Base-by-base conservation (phyloP, 2,113 vertebrate species). In the Seriola rivoliana region DNA sequence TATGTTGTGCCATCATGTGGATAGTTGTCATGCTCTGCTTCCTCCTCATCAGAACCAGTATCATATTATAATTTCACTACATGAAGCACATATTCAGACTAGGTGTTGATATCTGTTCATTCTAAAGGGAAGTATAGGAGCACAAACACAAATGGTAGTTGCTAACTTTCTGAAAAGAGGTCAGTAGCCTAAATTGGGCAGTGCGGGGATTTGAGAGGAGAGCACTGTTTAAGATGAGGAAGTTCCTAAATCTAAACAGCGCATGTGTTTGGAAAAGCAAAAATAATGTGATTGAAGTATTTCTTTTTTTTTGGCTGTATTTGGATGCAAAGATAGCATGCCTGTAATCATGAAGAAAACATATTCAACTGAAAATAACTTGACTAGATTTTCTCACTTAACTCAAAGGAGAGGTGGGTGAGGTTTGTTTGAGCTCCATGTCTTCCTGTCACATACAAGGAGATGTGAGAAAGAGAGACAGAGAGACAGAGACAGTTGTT, bases 301-400 rank as follows among this genome's bases (percentile, higher is more conserved):
- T 57, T 50, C n/a, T 71, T 23, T 42, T 73, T 25, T 21, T 38
- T 66, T 66, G 50, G 32, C 10, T 7, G 7, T 10, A 67, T 75
- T 66, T 79, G 19, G 32, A 70, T 72, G 17, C 55, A 82, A 75
- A 71, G 21, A 52, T 71, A 13, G 42, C 23, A 10, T 34, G 36
- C 3, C 36, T 80, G 5, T 73, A 69, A 85, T 79, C 75, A 80
- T 54, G 52, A 76, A 48, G 50, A 78, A 78, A 71, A 74, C 52
- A 70, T 40, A 57, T 40, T 58, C n/a, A 1, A 36, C 46, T 85
- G n/a, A 69, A 85, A 88, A 83, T 83, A 83, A 77, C 83, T 46
- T 52, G 1, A 52, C 71, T 68, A 67, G n/a, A 17, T 82, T 69
- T 60, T 77, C 50, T 70, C 36, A 48, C 58, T 52, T 52, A 73